phyloP scores from a whole-genome alignment of 2,888 invertebrate genomes.

The Philaethria dido region DNA sequence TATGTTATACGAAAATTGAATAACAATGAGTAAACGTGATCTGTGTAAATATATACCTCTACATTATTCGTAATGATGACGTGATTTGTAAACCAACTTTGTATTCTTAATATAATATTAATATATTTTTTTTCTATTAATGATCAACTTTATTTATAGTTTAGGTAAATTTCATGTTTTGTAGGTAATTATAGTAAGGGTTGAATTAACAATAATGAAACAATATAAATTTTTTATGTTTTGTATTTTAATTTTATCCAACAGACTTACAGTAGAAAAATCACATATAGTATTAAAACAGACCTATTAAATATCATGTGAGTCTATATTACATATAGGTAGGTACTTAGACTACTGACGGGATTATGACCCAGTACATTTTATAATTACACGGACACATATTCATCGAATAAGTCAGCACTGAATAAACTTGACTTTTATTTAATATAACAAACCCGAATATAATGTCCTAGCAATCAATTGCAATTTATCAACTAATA shows the following conservation, averaged over 20 bases:
- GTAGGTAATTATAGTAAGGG: neutral
- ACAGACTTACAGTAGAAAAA: slow-evolving; percentile 83
- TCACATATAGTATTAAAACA: slow-evolving; percentile 83
- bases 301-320: slow-evolving; percentile 84
- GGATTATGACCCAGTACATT: slow-evolving; percentile 83
- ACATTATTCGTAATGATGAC: no score
- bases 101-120: no score
- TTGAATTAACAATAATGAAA: slow-evolving; percentile 29
- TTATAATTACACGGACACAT: slow-evolving; percentile 74
- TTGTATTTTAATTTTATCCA: slow-evolving; percentile 79
- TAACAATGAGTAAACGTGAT: slow-evolving; percentile 29
- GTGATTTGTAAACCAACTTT: slow-evolving; percentile 1
- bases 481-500: slow-evolving; percentile 73
- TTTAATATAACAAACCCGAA: slow-evolving; percentile 55
- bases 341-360: slow-evolving; percentile 82
- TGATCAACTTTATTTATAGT: neutral
- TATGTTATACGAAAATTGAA: slow-evolving; percentile 28
- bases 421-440: slow-evolving; percentile 47
- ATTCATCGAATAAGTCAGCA: slow-evolving; percentile 55
- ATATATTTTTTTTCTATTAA: neutral
- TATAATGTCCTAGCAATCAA: slow-evolving; percentile 70
- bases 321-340: slow-evolving; percentile 83
- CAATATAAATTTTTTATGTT: slow-evolving; percentile 50
- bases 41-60: neutral
- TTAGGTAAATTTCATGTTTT: neutral